Evolutionary conservation across 2,113 vertebrate genomes (phyloP).

Genomic region (Leptobrachium leishanense): DNA sequence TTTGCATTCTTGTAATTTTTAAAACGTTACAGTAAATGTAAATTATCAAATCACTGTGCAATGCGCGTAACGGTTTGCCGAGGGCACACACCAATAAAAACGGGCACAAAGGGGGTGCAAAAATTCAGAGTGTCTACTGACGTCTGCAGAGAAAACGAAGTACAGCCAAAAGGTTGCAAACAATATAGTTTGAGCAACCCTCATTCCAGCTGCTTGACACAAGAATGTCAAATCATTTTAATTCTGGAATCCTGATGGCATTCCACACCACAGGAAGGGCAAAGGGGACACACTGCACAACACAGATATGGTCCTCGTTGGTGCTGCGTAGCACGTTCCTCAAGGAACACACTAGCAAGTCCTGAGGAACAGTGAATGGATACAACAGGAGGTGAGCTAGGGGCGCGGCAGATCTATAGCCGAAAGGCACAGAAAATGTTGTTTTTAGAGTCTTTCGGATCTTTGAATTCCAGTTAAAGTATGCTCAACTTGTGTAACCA

Average conservation of each 20-base stretch:
- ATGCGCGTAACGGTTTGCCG: background rate
- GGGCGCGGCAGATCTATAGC: background rate
- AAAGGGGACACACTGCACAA: too few species aligned
- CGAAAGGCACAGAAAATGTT: background rate
- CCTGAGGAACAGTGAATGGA: too few species aligned
- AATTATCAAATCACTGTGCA: slow-evolving; percentile 12
- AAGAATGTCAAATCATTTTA: background rate
- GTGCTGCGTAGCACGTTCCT: too few species aligned
- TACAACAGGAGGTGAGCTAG: too few species aligned
- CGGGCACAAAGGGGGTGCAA: slow-evolving; percentile 7
- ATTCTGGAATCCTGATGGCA: too few species aligned
- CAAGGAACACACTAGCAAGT: too few species aligned
- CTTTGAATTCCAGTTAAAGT: too few species aligned
- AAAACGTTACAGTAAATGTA: background rate
- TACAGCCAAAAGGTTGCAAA: background rate
- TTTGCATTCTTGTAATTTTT: too few species aligned
- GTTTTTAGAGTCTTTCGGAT: background rate
- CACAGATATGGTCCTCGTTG: too few species aligned
- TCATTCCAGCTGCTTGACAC: background rate
- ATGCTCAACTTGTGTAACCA: too few species aligned
- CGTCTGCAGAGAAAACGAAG: background rate
- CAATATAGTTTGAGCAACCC: slow-evolving; percentile 3
- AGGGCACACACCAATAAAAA: background rate
- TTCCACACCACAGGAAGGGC: too few species aligned
- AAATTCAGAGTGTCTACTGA: background rate